Percentiles rank a stretch among this genome's conserved stretches.
These are phyloP conservation scores for Amiota mariae DNA, from an alignment of 2,888 invertebrate species.

Conservation along the genomic window DNA sequence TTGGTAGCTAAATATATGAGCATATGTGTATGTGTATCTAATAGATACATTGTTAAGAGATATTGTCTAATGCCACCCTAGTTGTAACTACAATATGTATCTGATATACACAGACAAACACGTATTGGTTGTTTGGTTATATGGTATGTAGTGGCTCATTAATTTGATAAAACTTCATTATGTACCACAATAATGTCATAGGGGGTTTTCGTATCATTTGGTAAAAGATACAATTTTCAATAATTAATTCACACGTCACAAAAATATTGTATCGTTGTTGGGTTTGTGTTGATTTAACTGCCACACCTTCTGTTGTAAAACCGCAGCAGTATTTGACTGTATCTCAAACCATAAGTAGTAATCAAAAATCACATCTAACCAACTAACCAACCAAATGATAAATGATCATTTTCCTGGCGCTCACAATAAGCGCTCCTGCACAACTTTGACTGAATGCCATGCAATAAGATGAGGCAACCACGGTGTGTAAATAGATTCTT, in stretches of 20 bases:
- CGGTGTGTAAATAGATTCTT: slow-evolving; percentile 47
- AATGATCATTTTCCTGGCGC: slow-evolving; percentile 54
- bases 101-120: not conserved
- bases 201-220: not conserved
- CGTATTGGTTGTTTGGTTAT: not conserved
- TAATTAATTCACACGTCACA: slow-evolving; percentile 26
- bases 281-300: slow-evolving; percentile 24
- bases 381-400: slow-evolving; percentile 45
- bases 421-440: slow-evolving; percentile 31
- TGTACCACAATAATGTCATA: not conserved
- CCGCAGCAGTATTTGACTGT: not conserved
- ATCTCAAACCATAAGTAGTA: slow-evolving; percentile 10
- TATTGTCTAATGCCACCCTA: slow-evolving; percentile 6
- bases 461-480: not conserved
- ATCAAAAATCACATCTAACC: slow-evolving; percentile 8
- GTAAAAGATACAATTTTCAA: slow-evolving; percentile 14
- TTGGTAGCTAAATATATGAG: slow-evolving; percentile 12
- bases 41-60: slow-evolving; percentile 1
- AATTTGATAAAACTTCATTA: slow-evolving; percentile 1
- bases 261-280: slow-evolving; percentile 2
- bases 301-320: slow-evolving; percentile 19
- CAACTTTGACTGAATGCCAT: not conserved
- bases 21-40: slow-evolving; percentile 19
- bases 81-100: not conserved
- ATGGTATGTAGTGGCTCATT: slow-evolving; percentile 19